Evolutionary conservation across 2,888 invertebrate species (phyloP), one percentile per base, ranked within the genome.

Genomic region (Sericinus montela): DNA sequence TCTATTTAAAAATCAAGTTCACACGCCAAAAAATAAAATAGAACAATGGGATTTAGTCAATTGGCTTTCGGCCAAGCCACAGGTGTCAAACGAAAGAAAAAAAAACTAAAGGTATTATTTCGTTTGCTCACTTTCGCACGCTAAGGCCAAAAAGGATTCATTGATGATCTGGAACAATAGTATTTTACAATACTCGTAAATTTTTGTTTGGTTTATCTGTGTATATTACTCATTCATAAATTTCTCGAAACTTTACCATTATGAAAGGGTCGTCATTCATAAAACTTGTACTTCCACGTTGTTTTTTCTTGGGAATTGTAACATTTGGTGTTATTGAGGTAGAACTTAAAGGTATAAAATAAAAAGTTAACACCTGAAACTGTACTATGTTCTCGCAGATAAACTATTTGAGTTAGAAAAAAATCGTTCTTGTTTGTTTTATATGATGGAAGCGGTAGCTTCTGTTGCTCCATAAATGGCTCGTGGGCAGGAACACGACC

Each of bases 11-110:
- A 52, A 45, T 49, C 36, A 13, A 45, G 57, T 61, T 63, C 62
- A 53, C 63, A 63, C 61, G 61, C 54, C 61, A 48, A 53, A 3
- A 58, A 56, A 56, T 59, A 59, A 50, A 56, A 55, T 49, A 41
- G 61, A 59, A 62, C 62, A 62, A 61, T 58, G 44, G 52, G 53
- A 48, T 54, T 57, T 49, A 53, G 48, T 53, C 55, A 52, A 59
- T 55, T 60, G 60, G 60, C 56, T 38, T 34, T n/a, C 32, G 37
- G 57, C 60, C 61, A 58, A 51, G 45, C 48, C 46, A 55, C 62
- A 63, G 62, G 63, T 63, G 62, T 55, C 60, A 55, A 53, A 45
- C 45, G 29, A 48, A 43, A 45, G n/a, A n/a, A n/a, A 43, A 45
- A 52, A 41, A 52, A 51, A 39, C 6, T 1, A 47, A 52, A 48